Evolutionary conservation across 2,888 invertebrate genomes (phyloP), one percentile per base, ranked within the genome.

Genomic region (Tachina fera): DNA sequence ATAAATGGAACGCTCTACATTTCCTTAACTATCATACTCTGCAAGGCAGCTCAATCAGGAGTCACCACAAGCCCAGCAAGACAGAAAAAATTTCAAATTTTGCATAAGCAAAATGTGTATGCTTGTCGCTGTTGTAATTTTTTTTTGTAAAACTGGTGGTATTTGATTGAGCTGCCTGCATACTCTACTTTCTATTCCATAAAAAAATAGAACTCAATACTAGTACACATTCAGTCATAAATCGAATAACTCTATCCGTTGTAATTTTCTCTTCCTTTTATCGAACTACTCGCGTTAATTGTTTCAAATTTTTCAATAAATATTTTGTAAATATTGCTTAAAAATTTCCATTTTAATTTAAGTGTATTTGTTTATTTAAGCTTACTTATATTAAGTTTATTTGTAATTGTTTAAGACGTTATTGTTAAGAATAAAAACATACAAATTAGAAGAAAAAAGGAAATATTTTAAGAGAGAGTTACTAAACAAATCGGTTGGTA

Each of bases 261-360:
- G 31, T 6, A 31, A 6, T 31, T 31, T 31, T 31, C 31, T 5
- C 6, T 31, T 31, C 31, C 31, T 31, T 31, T 31, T 31, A 5
- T 5, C 31, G 6, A 31, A 31, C 31, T 31, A 31, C 31, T 31
- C 31, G 6, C n/a, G 6, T 6, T 53, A 9, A 53, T 19, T 71
- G 10, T 65, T 80, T 58, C 9, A 43, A 72, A 75, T 81, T 81
- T 51, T 68, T 49, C 60, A 43, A 60, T 81, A 58, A 53, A 63
- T 80, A 39, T 82, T 77, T 63, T 49, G 56, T 51, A 70, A 53
- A 65, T 65, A 53, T 78, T 65, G 10, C 41, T 60, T 45, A 61
- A 61, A 39, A 45, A 19, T 4, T 31, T 60, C 47, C 4, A 9
- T 63, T 41, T 39, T 58, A 80, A 58, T 39, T 72, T 63, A 47